Base-by-base conservation (phyloP, 2,888 invertebrate species). In the Liodrosophila aerea region DNA sequence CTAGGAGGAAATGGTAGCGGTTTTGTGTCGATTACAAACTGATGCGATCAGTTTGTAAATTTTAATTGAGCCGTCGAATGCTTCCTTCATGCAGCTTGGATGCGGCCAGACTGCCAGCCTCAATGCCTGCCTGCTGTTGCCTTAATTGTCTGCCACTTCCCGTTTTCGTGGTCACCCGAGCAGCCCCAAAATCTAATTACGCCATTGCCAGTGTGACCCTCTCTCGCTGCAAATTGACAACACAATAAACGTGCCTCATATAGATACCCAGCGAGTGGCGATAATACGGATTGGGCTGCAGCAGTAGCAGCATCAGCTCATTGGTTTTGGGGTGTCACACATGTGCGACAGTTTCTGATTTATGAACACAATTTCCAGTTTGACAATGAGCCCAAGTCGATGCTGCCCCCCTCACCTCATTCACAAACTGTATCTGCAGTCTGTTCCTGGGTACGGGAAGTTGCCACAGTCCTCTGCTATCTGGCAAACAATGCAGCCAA, bases 361-460 rank as follows among this genome's bases (percentile, higher is more conserved):
- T 81, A 81, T 81, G 82, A 82, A 81, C 82, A 82, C 78, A 80
- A 81, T 82, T 81, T 81, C 80, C 81, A 80, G 66, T 71, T 72
- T 81, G 81, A 82, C 81, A 81, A 77, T 82, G 73, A 74, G 73
- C 59, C 68, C 60, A 9, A n/a, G 27, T 43, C 63, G 60, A 64
- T 43, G 40, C 45, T 53, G 54, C 37, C 41, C 50, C 51, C 18
- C 11, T 5, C 18, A 15, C 5, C 22, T 22, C 5, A 2, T 5
- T 22, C 22, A 22, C 22, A 22, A 2, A 22, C 12, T 22, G 22
- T 5, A 47, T 45, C 18, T 33, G 11, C 33, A 27, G 12, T 31
- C 16, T 13, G 33, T 29, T 27, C 36, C 11, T 9, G 27, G 12
- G n/a, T 22, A 41, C 9, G 34, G 29, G 31, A 50, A 50, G 33